phyloP scores from a whole-genome alignment of 1,140 invertebrate genomes.

The Solenopsis invicta region DNA sequence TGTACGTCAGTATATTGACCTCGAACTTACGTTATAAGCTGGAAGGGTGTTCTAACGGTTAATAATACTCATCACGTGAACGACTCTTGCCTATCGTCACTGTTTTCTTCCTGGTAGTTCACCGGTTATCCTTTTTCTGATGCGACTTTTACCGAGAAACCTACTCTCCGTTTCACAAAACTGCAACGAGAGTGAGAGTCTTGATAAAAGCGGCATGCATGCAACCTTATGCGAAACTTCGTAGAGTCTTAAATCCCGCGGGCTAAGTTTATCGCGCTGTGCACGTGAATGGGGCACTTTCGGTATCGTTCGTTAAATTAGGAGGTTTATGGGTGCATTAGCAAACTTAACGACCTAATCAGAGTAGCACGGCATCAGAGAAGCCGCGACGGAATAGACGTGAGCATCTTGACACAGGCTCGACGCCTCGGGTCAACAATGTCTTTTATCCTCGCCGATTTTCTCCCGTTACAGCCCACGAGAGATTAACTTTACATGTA shows the following conservation, averaged over 20 bases:
- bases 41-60: conserved; percentile 8
- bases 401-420: conserved; percentile 66
- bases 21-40: not conserved
- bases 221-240: not conserved
- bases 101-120: not conserved
- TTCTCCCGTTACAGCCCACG: not conserved
- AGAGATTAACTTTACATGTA: conserved; percentile 5
- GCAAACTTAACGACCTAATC: conserved; percentile 81
- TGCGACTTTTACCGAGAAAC: not conserved
- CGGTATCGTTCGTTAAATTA: conserved; percentile 78
- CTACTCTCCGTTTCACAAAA: not conserved
- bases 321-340: conserved; percentile 75
- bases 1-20: conserved; percentile 35
- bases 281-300: conserved; percentile 21
- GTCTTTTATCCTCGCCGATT: conserved; percentile 72
- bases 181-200: not conserved
- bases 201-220: conserved; percentile 8
- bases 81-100: not conserved
- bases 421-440: conserved; percentile 74
- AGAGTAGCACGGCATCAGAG: conserved; percentile 68
- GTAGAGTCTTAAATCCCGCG: conserved; percentile 14
- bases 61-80: conserved; percentile 27
- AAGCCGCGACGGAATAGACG: conserved; percentile 61
- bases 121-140: not conserved
- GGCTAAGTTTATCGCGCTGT: conserved; percentile 1